These are phyloP conservation scores for Sycobia sp. DNA, from an alignment of 1,140 invertebrate species.

Conservation along the genomic window DNA sequence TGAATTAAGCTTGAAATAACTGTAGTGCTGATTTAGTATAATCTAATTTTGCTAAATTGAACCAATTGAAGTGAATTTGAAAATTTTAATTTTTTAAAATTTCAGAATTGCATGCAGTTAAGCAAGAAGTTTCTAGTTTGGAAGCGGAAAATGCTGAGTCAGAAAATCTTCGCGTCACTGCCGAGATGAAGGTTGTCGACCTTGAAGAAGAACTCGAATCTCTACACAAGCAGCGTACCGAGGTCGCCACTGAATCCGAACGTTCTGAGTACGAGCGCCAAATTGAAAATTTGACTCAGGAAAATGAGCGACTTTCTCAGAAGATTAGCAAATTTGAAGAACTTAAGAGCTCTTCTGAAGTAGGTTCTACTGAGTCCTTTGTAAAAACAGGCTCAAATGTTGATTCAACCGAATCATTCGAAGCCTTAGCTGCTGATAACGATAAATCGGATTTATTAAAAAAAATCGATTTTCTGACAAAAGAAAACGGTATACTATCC, in stretches of 20 bases:
- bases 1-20: too few species aligned
- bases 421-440: slow-evolving; percentile 43
- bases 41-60: too few species aligned
- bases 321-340: slow-evolving; percentile 65
- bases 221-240: slow-evolving; percentile 34
- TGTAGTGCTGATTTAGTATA: too few species aligned
- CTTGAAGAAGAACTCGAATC: slow-evolving; percentile 71
- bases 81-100: too few species aligned
- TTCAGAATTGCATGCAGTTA: slow-evolving; percentile 65
- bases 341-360: slow-evolving; percentile 54
- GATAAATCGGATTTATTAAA: slow-evolving; percentile 67
- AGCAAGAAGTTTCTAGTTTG: slow-evolving; percentile 65
- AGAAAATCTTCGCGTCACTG: slow-evolving; percentile 68
- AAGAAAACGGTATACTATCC: slow-evolving; percentile 66
- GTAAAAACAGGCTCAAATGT: slow-evolving; percentile 48
- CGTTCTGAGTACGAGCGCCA: slow-evolving; percentile 58
- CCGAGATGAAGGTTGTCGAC: slow-evolving; percentile 74
- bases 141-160: slow-evolving; percentile 68
- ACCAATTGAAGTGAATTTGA: too few species aligned
- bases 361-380: slow-evolving; percentile 49
- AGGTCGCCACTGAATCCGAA: slow-evolving; percentile 53
- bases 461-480: slow-evolving; percentile 68
- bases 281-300: slow-evolving; percentile 61
- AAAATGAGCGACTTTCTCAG: slow-evolving; percentile 62
- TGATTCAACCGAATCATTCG: slow-evolving; percentile 50